phyloP scores from a whole-genome alignment of 2,888 invertebrate species.

The Drosophila hamatofila region DNA sequence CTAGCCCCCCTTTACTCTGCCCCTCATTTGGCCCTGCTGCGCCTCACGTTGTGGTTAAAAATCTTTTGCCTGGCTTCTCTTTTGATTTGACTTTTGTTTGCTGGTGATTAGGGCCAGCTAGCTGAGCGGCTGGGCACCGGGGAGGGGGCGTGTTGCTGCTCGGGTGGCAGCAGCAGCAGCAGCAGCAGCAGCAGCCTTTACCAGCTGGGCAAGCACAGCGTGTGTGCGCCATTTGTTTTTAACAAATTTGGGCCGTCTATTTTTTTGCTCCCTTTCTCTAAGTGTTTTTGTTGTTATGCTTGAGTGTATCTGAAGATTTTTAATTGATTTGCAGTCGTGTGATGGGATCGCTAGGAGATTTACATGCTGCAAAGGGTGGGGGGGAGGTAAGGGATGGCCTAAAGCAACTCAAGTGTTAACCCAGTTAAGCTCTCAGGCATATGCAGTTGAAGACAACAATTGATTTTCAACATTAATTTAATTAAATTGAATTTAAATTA shows the following conservation, averaged over 20 bases:
- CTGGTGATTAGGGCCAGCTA: conserved; percentile 69
- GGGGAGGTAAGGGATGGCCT: background rate
- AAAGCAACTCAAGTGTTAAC: conserved; percentile 32
- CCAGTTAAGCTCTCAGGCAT: conserved; percentile 31
- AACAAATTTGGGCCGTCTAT: conserved; percentile 45
- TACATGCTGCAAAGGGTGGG: conserved; percentile 9
- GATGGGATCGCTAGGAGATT: conserved; percentile 5
- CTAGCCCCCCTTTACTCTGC: background rate
- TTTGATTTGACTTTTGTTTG: conserved; percentile 79
- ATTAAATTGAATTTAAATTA: background rate
- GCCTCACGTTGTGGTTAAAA: conserved; percentile 47
- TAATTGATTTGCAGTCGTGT: conserved; percentile 53
- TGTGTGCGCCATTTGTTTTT: conserved; percentile 60
- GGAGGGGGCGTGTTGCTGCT: conserved; percentile 3
- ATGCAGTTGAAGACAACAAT: background rate
- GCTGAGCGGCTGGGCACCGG: background rate
- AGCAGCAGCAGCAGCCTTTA: conserved; percentile 6
- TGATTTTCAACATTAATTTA: background rate
- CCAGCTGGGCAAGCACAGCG: conserved; percentile 34
- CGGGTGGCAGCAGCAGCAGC: background rate
- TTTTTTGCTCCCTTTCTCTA: background rate
- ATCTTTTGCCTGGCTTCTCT: conserved; percentile 66
- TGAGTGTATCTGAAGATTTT: conserved; percentile 39
- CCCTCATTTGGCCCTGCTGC: conserved; percentile 21
- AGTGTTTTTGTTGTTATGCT: conserved; percentile 10